These are phyloP conservation scores for Tokudaia tokunoshimensis DNA, from an alignment of 2,797 vertebrate species.

Conservation along the genomic window DNA sequence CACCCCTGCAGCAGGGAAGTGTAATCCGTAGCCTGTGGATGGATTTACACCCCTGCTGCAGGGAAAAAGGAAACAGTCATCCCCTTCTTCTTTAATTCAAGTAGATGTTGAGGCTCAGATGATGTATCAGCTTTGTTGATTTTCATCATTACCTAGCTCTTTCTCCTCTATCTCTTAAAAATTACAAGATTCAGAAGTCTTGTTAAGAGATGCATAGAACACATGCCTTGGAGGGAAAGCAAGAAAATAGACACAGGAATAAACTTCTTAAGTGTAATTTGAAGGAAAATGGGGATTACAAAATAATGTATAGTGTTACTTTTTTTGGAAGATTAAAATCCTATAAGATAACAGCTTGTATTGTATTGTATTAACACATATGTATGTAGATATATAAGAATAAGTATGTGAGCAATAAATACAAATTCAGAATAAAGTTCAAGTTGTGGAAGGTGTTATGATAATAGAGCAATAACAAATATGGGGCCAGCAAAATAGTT, in stretches of 20 bases:
- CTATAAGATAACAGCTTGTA: too few species aligned
- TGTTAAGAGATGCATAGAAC: background rate
- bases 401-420: background rate
- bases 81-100: background rate
- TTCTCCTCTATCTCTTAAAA: background rate
- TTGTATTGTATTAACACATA: fast-evolving
- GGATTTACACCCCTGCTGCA: background rate
- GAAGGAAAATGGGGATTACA: background rate
- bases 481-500: too few species aligned
- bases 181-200: background rate
- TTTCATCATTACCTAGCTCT: background rate
- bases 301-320: too few species aligned
- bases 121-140: background rate
- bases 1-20: background rate
- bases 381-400: background rate
- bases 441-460: background rate
- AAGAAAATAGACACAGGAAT: background rate
- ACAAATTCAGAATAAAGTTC: background rate
- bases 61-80: background rate
- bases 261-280: too few species aligned
- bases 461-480: background rate
- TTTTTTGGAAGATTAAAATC: background rate
- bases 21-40: fast-evolving
- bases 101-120: fast-evolving
- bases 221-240: background rate